phyloP scores from a whole-genome alignment of 2,888 invertebrate genomes.

The Eulithis prunata region DNA sequence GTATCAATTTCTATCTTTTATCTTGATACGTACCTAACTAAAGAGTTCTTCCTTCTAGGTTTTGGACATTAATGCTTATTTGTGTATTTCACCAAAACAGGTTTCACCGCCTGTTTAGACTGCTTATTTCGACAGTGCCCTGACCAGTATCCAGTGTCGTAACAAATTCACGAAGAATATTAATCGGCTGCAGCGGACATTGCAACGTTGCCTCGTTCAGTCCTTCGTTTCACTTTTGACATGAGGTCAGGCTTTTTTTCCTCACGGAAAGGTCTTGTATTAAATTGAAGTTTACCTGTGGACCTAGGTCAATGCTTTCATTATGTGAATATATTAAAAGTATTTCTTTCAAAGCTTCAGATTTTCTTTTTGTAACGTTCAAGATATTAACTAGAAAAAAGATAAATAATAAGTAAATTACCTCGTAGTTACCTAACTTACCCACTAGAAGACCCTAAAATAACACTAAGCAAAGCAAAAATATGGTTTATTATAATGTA shows the following conservation, averaged over 20 bases:
- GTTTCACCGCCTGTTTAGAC: constrained; percentile 9
- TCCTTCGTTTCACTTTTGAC: constrained; percentile 47
- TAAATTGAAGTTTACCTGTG: too few relatives aligned
- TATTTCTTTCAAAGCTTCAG: too few relatives aligned
- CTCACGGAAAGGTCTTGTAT: background rate
- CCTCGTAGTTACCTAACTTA: too few relatives aligned
- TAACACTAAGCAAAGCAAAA: too few relatives aligned
- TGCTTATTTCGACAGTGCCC: constrained; percentile 41
- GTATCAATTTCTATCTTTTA: too few relatives aligned
- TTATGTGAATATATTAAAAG: background rate
- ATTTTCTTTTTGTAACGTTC: too few relatives aligned
- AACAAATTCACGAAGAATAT: constrained; percentile 47
- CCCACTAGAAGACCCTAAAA: too few relatives aligned
- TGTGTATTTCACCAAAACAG: constrained; percentile 4
- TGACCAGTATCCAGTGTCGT: constrained; percentile 48
- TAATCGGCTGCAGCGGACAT: constrained; percentile 44
- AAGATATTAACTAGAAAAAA: too few relatives aligned
- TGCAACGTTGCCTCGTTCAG: constrained; percentile 49
- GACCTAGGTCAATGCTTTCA: too few relatives aligned
- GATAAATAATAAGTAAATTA: too few relatives aligned
- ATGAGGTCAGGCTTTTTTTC: constrained; percentile 11
- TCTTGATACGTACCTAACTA: background rate
- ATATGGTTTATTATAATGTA: too few relatives aligned
- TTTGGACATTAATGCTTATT: background rate
- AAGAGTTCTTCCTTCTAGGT: background rate